phyloP scores from a whole-genome alignment of 2,113 vertebrate species.

The Clarias batrachus region DNA sequence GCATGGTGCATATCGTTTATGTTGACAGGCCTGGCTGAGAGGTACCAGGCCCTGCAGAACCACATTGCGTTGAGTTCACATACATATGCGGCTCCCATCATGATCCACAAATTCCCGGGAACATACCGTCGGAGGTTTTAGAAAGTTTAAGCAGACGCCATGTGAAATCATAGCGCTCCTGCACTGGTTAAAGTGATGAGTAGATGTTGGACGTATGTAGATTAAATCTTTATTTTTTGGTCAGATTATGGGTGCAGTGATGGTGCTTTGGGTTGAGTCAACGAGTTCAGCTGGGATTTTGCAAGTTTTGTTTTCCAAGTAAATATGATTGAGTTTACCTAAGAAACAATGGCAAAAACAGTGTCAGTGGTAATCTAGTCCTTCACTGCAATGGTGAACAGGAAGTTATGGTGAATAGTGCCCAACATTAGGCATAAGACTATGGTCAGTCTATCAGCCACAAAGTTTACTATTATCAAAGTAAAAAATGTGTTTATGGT shows the following conservation, averaged over 20 bases:
- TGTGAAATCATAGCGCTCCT: background rate
- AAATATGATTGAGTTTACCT: background rate
- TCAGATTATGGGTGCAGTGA: background rate
- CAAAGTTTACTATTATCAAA: background rate
- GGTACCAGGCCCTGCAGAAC: constrained; percentile 59
- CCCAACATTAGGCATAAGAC: background rate
- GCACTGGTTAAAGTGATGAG: background rate
- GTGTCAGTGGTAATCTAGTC: background rate
- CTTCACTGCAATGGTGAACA: background rate
- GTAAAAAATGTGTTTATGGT: background rate
- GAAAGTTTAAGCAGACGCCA: background rate
- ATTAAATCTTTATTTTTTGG: constrained; percentile 25
- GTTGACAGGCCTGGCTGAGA: constrained; percentile 68
- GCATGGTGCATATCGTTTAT: constrained; percentile 60
- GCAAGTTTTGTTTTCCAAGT: background rate
- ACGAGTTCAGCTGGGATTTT: background rate
- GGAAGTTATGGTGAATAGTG: background rate
- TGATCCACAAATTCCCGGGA: background rate
- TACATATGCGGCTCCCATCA: background rate
- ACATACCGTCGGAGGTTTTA: background rate
- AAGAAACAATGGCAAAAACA: background rate
- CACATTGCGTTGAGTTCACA: constrained; percentile 16
- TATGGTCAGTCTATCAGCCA: background rate
- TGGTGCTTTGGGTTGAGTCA: background rate
- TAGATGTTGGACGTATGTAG: constrained; percentile 23